A percentile compares a stretch with the other conserved stretches of the same genome.
phyloP scores from a whole-genome alignment of 2,113 vertebrate species.

The Tor tambroides region DNA sequence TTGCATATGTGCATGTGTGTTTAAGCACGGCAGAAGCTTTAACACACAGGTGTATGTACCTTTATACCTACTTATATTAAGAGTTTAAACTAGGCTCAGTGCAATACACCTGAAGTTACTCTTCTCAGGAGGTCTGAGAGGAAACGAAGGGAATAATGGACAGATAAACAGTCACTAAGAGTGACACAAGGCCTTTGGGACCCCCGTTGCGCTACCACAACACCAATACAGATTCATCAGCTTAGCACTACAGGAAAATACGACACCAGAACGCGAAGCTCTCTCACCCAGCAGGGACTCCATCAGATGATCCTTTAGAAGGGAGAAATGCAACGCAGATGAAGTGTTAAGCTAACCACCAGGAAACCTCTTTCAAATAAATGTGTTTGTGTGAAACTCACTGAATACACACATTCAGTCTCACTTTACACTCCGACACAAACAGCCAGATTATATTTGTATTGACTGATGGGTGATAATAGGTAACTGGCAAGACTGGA shows the following conservation, averaged over 20 bases:
- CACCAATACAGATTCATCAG: conserved; percentile 55
- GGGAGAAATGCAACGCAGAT: conserved; percentile 65
- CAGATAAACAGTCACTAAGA: conserved; percentile 49
- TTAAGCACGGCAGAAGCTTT: conserved; percentile 39
- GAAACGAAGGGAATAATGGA: conserved; percentile 14
- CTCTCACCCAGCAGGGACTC: conserved; percentile 74
- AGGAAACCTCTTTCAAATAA: conserved; percentile 25
- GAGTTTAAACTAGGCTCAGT: conserved; percentile 55
- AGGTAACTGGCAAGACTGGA: background rate
- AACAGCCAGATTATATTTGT: conserved; percentile 3
- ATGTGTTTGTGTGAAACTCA: background rate
- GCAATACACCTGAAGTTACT: conserved; percentile 62
- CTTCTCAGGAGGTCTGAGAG: conserved; percentile 28
- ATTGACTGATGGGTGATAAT: conserved; percentile 6
- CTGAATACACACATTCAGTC: background rate
- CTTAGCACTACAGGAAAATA: conserved; percentile 37
- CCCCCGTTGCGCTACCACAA: conserved; percentile 45
- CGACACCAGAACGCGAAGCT: conserved; percentile 62
- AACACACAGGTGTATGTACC: conserved; percentile 40
- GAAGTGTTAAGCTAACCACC: conserved; percentile 64
- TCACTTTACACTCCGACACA: conserved; percentile 2
- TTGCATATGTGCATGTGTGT: conserved; percentile 60
- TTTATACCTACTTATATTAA: conserved; percentile 43
- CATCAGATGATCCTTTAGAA: conserved; percentile 71
- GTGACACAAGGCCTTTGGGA: conserved; percentile 21